phyloP scores from a whole-genome alignment of 2,888 invertebrate genomes.

The Chymomyza fuscimana region DNA sequence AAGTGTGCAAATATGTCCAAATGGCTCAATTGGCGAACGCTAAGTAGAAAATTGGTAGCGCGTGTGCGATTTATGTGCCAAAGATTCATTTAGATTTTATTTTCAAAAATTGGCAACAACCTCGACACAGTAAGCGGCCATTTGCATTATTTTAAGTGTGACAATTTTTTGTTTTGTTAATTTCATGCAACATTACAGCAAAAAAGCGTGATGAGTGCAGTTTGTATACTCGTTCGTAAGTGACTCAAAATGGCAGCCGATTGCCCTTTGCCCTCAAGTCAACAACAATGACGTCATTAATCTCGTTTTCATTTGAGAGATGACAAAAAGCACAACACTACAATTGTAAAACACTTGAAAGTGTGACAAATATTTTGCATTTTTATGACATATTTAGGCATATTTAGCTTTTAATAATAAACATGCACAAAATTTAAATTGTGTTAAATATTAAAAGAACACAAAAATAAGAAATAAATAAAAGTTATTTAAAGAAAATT shows the following conservation, averaged over 20 bases:
- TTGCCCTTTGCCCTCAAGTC: slow-evolving; percentile 40
- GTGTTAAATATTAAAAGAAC: slow-evolving; percentile 13
- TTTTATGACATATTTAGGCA: slow-evolving; percentile 21
- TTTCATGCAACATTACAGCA: background rate
- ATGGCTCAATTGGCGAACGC: background rate
- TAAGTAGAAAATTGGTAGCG: slow-evolving; percentile 27
- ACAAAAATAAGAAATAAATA: slow-evolving; percentile 12
- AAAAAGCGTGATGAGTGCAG: slow-evolving; percentile 2
- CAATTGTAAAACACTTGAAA: slow-evolving; percentile 29
- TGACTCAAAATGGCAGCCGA: background rate
- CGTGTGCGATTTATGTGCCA: slow-evolving; percentile 33
- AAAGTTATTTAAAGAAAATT: slow-evolving; percentile 30
- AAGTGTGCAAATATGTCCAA: slow-evolving; percentile 6
- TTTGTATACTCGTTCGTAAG: background rate
- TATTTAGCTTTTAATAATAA: slow-evolving; percentile 7
- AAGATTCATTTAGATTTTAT: slow-evolving; percentile 18
- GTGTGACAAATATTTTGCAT: slow-evolving; percentile 29
- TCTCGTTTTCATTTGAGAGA: slow-evolving; percentile 31
- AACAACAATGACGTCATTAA: slow-evolving; percentile 50
- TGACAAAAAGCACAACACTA: background rate
- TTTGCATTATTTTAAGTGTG: slow-evolving; percentile 40
- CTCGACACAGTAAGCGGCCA: slow-evolving; percentile 59
- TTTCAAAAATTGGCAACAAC: slow-evolving; percentile 38
- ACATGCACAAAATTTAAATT: slow-evolving; percentile 10
- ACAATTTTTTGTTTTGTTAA: slow-evolving; percentile 31